Evolutionary conservation across 2,113 vertebrate species (phyloP).

Genomic region (Atrichornis clamosus): DNA sequence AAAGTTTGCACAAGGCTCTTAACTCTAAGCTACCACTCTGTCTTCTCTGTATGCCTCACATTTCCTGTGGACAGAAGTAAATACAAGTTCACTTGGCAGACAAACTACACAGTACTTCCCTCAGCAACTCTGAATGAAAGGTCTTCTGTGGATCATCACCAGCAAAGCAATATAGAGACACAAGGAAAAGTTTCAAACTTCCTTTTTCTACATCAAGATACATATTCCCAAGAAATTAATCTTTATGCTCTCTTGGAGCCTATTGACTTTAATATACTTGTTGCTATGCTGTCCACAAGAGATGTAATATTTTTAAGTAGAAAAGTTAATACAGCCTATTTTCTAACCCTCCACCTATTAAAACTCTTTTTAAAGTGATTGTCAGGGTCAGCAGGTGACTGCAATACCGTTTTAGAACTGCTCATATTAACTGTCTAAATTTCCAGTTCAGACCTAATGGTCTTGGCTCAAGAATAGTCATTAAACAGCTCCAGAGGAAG

Average conservation of each 20-base stretch:
- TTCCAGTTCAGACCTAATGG: background rate
- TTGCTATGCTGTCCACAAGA: background rate
- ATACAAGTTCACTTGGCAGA: background rate
- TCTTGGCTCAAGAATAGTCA: background rate
- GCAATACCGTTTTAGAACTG: background rate
- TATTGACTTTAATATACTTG: background rate
- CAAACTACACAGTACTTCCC: background rate
- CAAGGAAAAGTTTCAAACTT: background rate
- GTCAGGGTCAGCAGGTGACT: background rate
- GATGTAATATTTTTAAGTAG: background rate
- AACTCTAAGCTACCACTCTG: background rate
- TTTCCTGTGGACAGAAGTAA: background rate
- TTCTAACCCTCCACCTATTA: background rate
- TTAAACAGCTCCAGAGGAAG: background rate
- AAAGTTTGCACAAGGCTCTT: background rate
- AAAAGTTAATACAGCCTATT: background rate
- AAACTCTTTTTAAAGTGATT: background rate
- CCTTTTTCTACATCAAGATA: background rate
- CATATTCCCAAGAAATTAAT: background rate
- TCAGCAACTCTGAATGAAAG: background rate
- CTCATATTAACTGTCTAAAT: background rate
- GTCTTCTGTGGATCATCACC: background rate
- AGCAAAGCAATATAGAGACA: background rate
- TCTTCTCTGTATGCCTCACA: background rate
- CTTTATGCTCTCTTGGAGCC: background rate